These are phyloP conservation scores for Narcine bancroftii DNA, from an alignment of 2,113 vertebrate genomes.

Conservation along the genomic window DNA sequence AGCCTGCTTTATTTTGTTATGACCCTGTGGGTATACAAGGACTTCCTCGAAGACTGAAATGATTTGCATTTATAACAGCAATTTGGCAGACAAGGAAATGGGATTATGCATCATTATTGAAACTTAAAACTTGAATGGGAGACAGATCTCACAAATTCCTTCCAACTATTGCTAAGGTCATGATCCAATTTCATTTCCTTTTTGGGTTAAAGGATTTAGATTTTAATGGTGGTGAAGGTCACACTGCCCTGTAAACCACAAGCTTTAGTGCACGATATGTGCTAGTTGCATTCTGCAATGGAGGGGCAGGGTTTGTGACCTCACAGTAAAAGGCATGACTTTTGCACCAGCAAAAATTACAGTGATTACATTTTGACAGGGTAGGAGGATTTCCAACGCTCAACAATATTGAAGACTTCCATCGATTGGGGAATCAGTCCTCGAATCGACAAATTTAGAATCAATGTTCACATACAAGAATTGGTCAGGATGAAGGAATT, in stretches of 20 bases:
- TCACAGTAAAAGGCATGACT: neutral
- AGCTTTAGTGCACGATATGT: neutral
- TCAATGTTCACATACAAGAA: neutral
- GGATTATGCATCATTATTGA: neutral
- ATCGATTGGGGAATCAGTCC: neutral
- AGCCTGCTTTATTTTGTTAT: neutral
- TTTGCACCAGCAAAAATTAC: neutral
- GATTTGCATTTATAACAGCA: neutral
- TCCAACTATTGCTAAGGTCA: neutral
- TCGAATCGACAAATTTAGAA: neutral
- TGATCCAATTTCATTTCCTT: neutral
- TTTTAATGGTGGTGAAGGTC: neutral
- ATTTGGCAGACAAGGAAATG: neutral
- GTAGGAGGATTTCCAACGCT: neutral
- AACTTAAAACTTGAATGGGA: neutral
- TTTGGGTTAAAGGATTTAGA: neutral
- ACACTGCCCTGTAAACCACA: neutral
- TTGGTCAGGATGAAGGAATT: too few species aligned
- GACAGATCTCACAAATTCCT: neutral
- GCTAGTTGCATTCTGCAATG: neutral
- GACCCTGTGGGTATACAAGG: neutral
- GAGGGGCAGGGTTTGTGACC: neutral
- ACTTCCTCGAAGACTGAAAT: neutral
- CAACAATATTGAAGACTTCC: neutral
- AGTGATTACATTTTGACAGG: neutral